Evolutionary conservation across 2,888 invertebrate genomes (phyloP).

Genomic region (Macroteleia sp.): DNA sequence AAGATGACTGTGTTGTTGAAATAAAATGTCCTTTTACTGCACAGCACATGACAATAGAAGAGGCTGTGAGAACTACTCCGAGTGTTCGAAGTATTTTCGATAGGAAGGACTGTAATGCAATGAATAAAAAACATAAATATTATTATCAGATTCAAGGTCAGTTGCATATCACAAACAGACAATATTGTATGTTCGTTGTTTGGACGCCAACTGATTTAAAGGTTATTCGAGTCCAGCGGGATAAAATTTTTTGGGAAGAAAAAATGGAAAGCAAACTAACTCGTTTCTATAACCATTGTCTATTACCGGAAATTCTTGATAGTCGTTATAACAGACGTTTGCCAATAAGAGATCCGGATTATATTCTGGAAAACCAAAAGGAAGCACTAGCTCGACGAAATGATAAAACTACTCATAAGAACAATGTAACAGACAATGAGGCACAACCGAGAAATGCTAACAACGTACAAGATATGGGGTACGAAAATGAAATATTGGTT

Average conservation of each 20-base stretch:
- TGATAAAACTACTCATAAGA: background rate
- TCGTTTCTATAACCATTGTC: slow-evolving; percentile 7
- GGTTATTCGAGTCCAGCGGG: background rate
- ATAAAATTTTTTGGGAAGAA: background rate
- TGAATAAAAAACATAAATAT: background rate
- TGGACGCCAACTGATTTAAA: background rate
- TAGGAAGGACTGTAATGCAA: background rate
- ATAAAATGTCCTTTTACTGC: slow-evolving; percentile 54
- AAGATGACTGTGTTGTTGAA: slow-evolving; percentile 25
- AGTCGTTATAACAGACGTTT: slow-evolving; percentile 3
- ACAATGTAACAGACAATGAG: background rate
- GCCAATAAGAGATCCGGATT: slow-evolving; percentile 10
- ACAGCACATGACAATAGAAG: background rate
- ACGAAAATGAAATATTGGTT: background rate
- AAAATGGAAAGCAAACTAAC: background rate
- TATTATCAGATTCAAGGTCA: slow-evolving; percentile 22
- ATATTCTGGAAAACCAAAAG: background rate
- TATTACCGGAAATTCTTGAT: slow-evolving; percentile 14
- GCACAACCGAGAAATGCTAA: no score
- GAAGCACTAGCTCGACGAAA: background rate
- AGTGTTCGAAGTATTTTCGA: background rate
- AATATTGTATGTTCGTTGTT: background rate
- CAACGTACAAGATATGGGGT: background rate
- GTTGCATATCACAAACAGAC: slow-evolving; percentile 14
- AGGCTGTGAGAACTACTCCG: background rate